Base-by-base conservation (phyloP, 2,797 vertebrate species). In the Centropyge bicolor region DNA sequence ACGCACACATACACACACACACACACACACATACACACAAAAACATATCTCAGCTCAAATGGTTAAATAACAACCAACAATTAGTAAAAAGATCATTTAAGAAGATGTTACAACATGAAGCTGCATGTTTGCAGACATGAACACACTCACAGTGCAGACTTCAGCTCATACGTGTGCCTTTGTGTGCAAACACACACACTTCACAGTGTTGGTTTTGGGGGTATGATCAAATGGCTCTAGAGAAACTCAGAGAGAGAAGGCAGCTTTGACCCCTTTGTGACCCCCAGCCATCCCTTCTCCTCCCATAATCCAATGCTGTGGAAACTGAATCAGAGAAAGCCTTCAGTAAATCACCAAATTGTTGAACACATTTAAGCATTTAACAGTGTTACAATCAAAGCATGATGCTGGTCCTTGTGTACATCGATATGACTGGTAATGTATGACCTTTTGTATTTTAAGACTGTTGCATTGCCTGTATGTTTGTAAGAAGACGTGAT, bases 401-500 rank as follows among this genome's bases (percentile, higher is more conserved):
- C 56, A 64, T 76, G 60, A 79, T n/a, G 76, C 83, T 86, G 89
- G 79, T 86, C 77, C 82, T 86, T 87, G 82, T 91, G 86, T 91
- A 82, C 75, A 87, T 74, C 57, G 36, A 80, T 81, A 70, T 80
- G 71, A 84, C 78, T 82, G 70, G 75, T 87, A 81, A 77, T 84
- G 87, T 93, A 90, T 83, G 81, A 83, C 62, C 84, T 80, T 91
- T 88, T 89, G 76, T 92, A 87, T 89, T 88, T 87, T 80, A 67
- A 79, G 79, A 91, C 63, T 86, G 86, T 92, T 84, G 84, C 87
- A 86, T 88, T 85, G 74, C 86, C 78, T 91, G 69, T 91, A 86
- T 90, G 90, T 94, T 90, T 93, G 89, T 93, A 91, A 92, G 83
- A 91, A 89, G 86, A 93, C 87, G 76, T 74, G 66, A 91, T 90